phyloP scores from a whole-genome alignment of 2,797 vertebrate genomes.

The Ctenochaetus hawaiiensis region DNA sequence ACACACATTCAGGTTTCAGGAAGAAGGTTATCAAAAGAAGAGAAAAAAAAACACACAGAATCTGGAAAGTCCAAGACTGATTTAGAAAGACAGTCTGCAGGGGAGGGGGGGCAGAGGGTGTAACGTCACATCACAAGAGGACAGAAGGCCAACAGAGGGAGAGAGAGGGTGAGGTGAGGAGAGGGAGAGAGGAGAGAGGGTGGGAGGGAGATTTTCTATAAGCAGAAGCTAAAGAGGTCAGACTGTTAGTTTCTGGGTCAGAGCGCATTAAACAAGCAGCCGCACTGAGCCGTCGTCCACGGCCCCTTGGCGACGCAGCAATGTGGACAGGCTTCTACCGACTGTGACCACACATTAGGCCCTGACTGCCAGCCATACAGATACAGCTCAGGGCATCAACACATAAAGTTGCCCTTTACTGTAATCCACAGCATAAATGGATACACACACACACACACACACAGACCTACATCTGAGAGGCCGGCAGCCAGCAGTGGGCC shows the following conservation, averaged over 20 bases:
- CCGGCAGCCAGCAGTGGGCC: conserved; percentile 39
- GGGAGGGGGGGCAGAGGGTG: conserved; percentile 1
- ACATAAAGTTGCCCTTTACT: conserved; percentile 76
- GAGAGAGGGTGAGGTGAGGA: conserved; percentile 24
- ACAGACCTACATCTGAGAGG: conserved; percentile 49
- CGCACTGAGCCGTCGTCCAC: conserved; percentile 51
- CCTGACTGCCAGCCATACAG: conserved; percentile 67
- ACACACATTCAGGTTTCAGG: neutral
- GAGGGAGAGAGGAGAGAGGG: conserved; percentile 1
- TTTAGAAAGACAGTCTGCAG: conserved; percentile 40
- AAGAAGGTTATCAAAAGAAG: conserved; percentile 30
- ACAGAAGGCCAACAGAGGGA: conserved; percentile 47
- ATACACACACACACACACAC: conserved; percentile 37
- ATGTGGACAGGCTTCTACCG: conserved; percentile 70
- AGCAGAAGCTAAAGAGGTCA: conserved; percentile 81
- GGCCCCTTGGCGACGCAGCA: conserved; percentile 58
- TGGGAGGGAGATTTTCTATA: conserved; percentile 61
- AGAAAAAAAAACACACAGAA: neutral
- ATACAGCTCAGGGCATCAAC: conserved; percentile 75
- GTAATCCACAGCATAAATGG: conserved; percentile 66
- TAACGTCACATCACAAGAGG: conserved; percentile 29
- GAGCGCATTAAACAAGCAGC: conserved; percentile 70
- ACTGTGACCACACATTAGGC: conserved; percentile 77
- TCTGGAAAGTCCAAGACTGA: conserved; percentile 38
- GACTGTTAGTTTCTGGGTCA: conserved; percentile 77